Evolutionary conservation across 2,113 vertebrate genomes (phyloP).

Genomic region (Myotis brandtii): DNA sequence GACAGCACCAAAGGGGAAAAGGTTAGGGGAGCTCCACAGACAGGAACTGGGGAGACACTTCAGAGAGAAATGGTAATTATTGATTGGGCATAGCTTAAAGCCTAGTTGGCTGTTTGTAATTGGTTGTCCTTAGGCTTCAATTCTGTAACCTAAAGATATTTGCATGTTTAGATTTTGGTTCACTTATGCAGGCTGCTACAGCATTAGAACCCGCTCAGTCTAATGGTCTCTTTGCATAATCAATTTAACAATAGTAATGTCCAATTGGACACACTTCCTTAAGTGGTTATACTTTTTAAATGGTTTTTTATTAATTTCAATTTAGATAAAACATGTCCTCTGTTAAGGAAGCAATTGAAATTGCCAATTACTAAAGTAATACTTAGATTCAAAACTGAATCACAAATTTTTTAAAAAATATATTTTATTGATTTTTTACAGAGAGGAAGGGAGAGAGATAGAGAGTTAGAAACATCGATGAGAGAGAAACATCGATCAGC

Average conservation of each 20-base stretch:
- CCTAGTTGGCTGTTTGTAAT: background rate
- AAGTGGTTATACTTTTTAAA: background rate
- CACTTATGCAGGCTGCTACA: no score
- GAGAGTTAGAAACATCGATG: no score
- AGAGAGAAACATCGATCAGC: no score
- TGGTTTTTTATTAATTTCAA: background rate
- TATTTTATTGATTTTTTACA: no score
- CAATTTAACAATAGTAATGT: background rate
- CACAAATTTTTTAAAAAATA: background rate
- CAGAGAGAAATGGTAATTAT: background rate
- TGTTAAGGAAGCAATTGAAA: background rate
- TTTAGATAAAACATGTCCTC: background rate
- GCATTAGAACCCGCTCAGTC: background rate
- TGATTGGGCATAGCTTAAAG: background rate
- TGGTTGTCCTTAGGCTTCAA: background rate
- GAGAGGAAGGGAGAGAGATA: no score
- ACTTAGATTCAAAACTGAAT: constrained; percentile 16
- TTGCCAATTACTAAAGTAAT: background rate
- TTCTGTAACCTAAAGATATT: background rate
- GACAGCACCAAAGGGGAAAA: background rate
- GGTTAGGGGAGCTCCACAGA: background rate
- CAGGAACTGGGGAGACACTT: background rate
- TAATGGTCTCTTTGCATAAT: background rate
- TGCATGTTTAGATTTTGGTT: background rate
- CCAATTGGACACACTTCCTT: background rate